Evolutionary conservation across 2,888 invertebrate species (phyloP).

Genomic region (Subacronicta megacephala): DNA sequence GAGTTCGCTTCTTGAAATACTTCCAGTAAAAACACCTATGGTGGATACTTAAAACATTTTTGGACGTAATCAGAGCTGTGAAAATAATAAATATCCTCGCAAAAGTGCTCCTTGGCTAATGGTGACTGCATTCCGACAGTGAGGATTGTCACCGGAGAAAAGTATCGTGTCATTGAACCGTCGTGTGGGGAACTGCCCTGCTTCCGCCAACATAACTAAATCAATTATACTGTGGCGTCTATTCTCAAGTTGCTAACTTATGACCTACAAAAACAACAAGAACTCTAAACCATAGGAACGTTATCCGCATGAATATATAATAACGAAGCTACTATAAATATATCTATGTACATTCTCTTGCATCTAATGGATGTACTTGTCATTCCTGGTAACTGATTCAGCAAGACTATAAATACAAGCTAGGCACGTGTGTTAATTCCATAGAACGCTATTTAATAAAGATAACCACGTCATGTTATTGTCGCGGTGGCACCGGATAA

Average conservation of each 20-base stretch:
- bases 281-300: slow-evolving; percentile 33
- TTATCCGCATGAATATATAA: slow-evolving; percentile 38
- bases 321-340: slow-evolving; percentile 48
- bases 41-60: slow-evolving; percentile 43
- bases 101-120: slow-evolving; percentile 59
- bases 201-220: slow-evolving; percentile 79
- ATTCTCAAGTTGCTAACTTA: slow-evolving; percentile 56
- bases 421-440: slow-evolving; percentile 83
- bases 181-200: slow-evolving; percentile 76
- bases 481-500: slow-evolving; percentile 87
- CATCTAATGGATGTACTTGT: slow-evolving; percentile 61
- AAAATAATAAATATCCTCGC: slow-evolving; percentile 61
- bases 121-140: slow-evolving; percentile 76
- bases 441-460: slow-evolving; percentile 85
- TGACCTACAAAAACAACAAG: slow-evolving; percentile 20
- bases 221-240: slow-evolving; percentile 74
- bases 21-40: slow-evolving; percentile 23
- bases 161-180: slow-evolving; percentile 82
- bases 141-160: slow-evolving; percentile 70
- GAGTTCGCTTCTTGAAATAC: slow-evolving; percentile 30
- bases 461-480: slow-evolving; percentile 87
- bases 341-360: slow-evolving; percentile 53
- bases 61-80: slow-evolving; percentile 56
- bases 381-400: slow-evolving; percentile 78
- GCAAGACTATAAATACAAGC: slow-evolving; percentile 77